phyloP scores from a whole-genome alignment of 2,888 invertebrate species.

The Creontiades dilutus region DNA sequence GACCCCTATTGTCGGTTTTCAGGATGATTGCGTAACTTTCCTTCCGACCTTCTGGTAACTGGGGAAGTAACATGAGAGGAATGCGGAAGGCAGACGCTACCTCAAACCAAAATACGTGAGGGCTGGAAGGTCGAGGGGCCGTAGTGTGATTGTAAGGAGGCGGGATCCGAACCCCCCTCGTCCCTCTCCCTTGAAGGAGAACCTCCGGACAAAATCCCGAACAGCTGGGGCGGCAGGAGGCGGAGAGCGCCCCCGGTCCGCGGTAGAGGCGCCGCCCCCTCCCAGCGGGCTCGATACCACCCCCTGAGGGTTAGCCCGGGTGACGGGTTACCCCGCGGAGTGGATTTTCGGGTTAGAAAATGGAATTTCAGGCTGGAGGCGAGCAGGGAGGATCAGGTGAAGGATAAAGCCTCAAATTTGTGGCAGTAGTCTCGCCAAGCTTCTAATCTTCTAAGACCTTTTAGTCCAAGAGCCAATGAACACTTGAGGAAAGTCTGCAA shows the following conservation, averaged over 20 bases:
- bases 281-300: slow-evolving; percentile 5
- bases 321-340: not conserved
- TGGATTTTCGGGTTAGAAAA: not conserved
- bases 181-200: not conserved
- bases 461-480: too few relatives aligned
- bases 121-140: not conserved
- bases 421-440: too few relatives aligned
- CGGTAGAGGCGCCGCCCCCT: not conserved
- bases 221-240: not conserved
- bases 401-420: not conserved
- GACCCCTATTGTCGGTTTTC: too few relatives aligned
- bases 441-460: too few relatives aligned
- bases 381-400: not conserved
- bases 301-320: not conserved
- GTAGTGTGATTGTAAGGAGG: not conserved
- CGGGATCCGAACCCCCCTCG: not conserved
- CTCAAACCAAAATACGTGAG: slow-evolving; percentile 34
- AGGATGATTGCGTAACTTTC: too few relatives aligned
- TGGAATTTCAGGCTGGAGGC: not conserved
- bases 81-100: not conserved
- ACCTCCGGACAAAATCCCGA: slow-evolving; percentile 8
- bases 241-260: not conserved
- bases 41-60: too few relatives aligned
- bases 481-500: too few relatives aligned
- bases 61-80: not conserved